Conservation (phyloP, 2,888 invertebrate species). For the Peribatodes rhomboidaria region DNA sequence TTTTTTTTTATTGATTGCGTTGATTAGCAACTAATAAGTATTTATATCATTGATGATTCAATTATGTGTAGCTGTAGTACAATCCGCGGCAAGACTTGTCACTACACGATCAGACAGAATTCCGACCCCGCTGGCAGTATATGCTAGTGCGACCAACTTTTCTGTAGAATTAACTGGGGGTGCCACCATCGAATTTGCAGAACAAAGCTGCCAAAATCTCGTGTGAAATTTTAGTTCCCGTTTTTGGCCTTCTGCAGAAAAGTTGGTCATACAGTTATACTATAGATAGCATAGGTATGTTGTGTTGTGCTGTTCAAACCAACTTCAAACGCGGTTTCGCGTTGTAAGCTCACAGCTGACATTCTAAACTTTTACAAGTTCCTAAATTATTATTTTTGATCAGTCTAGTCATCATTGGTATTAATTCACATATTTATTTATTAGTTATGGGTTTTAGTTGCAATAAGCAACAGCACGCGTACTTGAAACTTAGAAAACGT, state of each 20-base stretch:
- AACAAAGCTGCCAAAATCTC: neutral
- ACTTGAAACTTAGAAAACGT: conserved; percentile 15
- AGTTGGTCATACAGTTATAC: neutral
- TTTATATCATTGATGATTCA: neutral
- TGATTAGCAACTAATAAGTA: no score
- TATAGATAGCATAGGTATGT: neutral
- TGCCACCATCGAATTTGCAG: neutral
- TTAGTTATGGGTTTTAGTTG: conserved; percentile 46
- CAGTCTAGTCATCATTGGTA: conserved; percentile 1
- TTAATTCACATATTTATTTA: neutral
- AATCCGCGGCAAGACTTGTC: conserved; percentile 56
- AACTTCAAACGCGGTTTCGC: conserved; percentile 1
- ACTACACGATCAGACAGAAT: conserved; percentile 52
- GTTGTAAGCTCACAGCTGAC: neutral
- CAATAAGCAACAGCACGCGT: conserved; percentile 37
- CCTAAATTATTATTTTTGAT: neutral
- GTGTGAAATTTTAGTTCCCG: neutral
- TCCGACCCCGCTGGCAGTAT: neutral
- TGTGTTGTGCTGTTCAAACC: neutral
- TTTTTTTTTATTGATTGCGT: no score
- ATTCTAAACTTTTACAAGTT: neutral
- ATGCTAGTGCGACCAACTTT: neutral
- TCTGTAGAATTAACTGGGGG: neutral
- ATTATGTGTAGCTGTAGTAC: neutral
- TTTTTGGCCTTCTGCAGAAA: neutral